These are phyloP conservation scores for Calliscelio sp. DNA, from an alignment of 2,888 invertebrate species.

Conservation along the genomic window DNA sequence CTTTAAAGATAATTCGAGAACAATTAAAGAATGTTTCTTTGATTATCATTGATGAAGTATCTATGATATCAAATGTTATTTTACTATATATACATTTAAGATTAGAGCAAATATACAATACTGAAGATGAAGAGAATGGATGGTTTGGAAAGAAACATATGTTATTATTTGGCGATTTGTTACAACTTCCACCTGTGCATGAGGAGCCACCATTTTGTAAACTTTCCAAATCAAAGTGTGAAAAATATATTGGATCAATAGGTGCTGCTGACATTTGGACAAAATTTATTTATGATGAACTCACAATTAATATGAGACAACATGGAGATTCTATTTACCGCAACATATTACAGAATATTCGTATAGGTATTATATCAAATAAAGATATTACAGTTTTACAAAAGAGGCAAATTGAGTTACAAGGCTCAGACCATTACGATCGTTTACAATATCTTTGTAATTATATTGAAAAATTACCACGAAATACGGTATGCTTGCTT, in stretches of 20 bases:
- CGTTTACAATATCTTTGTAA: constrained; percentile 40
- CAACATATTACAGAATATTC: no score
- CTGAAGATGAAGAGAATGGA: constrained; percentile 75
- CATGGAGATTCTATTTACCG: constrained; percentile 73
- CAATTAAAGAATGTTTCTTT: constrained; percentile 76
- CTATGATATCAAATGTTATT: constrained; percentile 74
- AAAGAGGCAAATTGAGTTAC: no score
- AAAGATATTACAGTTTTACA: constrained; percentile 29
- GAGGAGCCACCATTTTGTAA: no score
- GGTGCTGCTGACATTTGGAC: constrained; percentile 79
- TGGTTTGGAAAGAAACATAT: no score
- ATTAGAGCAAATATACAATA: constrained; percentile 78
- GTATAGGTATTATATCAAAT: constrained; percentile 29
- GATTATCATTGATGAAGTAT: constrained; percentile 78
- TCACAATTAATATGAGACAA: no score
- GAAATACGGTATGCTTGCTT: constrained; percentile 78
- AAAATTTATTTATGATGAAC: constrained; percentile 77
- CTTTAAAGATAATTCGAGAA: constrained; percentile 74
- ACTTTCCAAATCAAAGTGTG: no score
- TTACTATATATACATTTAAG: constrained; percentile 77
- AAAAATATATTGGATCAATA: no score
- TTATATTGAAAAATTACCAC: neutral
- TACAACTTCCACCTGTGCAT: no score
- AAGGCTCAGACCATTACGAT: neutral
- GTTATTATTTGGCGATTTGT: no score